These are phyloP conservation scores for Danio albolineatus DNA, from an alignment of 2,797 vertebrate species.

Conservation along the genomic window DNA sequence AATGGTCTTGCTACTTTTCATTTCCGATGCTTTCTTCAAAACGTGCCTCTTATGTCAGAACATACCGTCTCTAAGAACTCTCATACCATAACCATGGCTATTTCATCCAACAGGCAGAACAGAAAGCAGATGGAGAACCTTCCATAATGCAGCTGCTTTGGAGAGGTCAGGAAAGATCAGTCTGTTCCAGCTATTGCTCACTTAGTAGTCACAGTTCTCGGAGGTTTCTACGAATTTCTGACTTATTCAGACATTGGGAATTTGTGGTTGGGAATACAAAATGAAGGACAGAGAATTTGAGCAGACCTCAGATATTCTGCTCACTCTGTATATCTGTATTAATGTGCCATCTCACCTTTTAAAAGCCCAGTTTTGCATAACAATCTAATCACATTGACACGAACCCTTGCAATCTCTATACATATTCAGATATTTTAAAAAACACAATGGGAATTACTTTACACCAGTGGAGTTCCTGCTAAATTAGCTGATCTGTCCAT, in stretches of 20 bases:
- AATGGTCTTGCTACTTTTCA: background rate
- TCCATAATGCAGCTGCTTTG: slow-evolving; percentile 46
- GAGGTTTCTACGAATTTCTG: slow-evolving; percentile 34
- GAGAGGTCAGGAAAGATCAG: slow-evolving; percentile 37
- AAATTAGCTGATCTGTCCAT: background rate
- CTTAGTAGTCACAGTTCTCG: slow-evolving; percentile 20
- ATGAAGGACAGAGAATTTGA: slow-evolving; percentile 16
- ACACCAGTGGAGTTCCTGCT: background rate
- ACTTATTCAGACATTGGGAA: slow-evolving; percentile 29
- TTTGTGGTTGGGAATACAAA: slow-evolving; percentile 29
- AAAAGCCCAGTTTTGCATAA: slow-evolving; percentile 49
- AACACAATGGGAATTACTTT: background rate
- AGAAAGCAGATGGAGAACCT: slow-evolving; percentile 35
- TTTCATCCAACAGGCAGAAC: slow-evolving; percentile 25
- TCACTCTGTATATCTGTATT: slow-evolving; percentile 33
- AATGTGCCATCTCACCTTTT: slow-evolving; percentile 32
- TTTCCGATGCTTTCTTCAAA: slow-evolving; percentile 14
- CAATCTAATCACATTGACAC: slow-evolving; percentile 41
- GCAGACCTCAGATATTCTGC: slow-evolving; percentile 2
- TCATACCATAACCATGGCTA: slow-evolving; percentile 39
- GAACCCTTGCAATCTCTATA: background rate
- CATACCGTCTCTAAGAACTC: slow-evolving; percentile 7
- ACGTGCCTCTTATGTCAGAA: slow-evolving; percentile 6
- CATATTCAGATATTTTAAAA: background rate
- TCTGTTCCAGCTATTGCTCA: slow-evolving; percentile 18